Evolutionary conservation across 1,140 invertebrate genomes (phyloP).

Genomic region (Lasioglossum albipes): DNA sequence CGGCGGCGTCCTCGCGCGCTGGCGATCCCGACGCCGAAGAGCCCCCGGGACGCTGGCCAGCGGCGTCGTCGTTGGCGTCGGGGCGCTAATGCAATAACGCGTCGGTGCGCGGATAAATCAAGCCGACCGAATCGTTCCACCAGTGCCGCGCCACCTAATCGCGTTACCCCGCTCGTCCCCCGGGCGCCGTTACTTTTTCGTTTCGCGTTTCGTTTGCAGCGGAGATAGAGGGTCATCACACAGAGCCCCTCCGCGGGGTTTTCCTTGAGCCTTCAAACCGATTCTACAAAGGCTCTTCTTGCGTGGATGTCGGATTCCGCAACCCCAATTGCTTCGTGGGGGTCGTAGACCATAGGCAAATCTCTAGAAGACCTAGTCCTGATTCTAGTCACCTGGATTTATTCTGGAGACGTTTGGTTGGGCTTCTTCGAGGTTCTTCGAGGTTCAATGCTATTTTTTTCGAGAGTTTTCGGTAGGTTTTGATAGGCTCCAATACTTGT

Average conservation of each 20-base stretch:
- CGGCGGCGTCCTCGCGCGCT: conserved; percentile 4
- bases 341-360: no score
- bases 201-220: background rate
- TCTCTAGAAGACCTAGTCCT: no score
- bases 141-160: conserved; percentile 70
- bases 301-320: no score
- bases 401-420: no score
- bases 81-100: conserved; percentile 77
- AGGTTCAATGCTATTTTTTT: no score
- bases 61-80: conserved; percentile 49
- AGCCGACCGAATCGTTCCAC: conserved; percentile 63
- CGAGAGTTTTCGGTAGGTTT: no score
- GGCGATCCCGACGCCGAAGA: background rate
- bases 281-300: background rate
- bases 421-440: no score
- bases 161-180: conserved; percentile 70
- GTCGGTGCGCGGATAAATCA: conserved; percentile 76
- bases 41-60: conserved; percentile 40
- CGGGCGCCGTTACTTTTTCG: conserved; percentile 67
- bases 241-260: background rate
- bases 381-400: no score
- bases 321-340: no score
- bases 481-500: no score
- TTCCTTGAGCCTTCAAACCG: background rate
- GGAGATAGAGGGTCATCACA: background rate